Conservation (phyloP, 2,797 vertebrate species). For the Coracias cyanogaster region DNA sequence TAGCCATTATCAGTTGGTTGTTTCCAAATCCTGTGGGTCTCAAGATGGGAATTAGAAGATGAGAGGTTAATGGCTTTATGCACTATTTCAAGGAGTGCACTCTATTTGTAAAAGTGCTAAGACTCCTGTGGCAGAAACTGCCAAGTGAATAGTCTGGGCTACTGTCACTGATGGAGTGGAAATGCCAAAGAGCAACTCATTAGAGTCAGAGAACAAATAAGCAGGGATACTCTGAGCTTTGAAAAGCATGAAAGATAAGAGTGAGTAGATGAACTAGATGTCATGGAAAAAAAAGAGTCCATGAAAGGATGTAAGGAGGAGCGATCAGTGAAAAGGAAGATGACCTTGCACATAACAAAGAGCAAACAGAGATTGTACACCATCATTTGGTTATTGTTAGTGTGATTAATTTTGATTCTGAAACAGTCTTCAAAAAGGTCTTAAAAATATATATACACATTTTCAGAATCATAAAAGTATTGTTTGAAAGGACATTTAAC, state of each 20-base stretch:
- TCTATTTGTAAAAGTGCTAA: conserved; percentile 15
- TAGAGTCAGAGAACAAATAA: conserved; percentile 46
- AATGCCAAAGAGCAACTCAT: conserved; percentile 53
- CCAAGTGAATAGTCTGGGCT: conserved; percentile 20
- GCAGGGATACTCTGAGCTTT: background rate
- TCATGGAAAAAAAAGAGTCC: background rate
- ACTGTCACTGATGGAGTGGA: conserved; percentile 18
- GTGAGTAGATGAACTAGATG: background rate
- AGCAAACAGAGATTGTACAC: background rate
- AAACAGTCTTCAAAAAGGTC: background rate
- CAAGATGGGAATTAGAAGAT: background rate
- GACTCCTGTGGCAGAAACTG: conserved; percentile 32
- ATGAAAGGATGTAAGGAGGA: background rate
- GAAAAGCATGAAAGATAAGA: background rate
- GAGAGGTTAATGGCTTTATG: conserved; percentile 30
- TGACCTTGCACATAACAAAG: background rate
- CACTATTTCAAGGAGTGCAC: background rate
- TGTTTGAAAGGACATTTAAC: background rate
- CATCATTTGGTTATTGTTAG: background rate
- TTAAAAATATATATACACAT: background rate
- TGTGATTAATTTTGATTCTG: background rate
- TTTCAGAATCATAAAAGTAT: background rate
- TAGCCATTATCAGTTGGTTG: background rate
- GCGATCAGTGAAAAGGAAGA: background rate
- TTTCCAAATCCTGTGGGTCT: conserved; percentile 6